Evolutionary conservation across 2,797 vertebrate species (phyloP).

Genomic region (Aldrovandia affinis): DNA sequence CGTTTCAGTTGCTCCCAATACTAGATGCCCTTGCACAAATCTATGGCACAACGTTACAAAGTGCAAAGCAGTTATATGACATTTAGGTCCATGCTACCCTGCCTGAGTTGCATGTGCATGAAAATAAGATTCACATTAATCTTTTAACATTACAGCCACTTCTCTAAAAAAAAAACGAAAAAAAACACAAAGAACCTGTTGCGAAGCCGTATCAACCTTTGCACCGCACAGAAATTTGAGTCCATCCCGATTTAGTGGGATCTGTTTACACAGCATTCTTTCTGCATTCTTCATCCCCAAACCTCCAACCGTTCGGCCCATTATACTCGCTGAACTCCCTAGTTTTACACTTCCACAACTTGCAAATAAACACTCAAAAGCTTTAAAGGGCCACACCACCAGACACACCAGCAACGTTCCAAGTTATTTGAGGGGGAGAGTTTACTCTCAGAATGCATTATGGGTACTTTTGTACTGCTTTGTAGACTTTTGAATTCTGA

Average conservation of each 20-base stretch:
- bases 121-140: neutral
- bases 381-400: neutral
- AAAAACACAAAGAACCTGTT: neutral
- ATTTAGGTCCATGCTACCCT: neutral
- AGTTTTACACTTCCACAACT: neutral
- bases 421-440: neutral
- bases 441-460: too few relatives aligned
- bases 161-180: neutral
- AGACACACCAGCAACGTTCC: neutral
- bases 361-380: neutral
- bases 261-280: slow-evolving; percentile 14
- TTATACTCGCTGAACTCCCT: neutral
- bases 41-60: neutral
- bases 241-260: neutral
- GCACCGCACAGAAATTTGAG: neutral
- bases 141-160: neutral
- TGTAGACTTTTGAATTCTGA: too few relatives aligned
- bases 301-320: neutral
- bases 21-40: neutral
- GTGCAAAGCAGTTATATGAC: neutral
- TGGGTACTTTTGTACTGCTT: too few relatives aligned
- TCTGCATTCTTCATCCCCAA: neutral
- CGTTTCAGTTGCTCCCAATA: neutral
- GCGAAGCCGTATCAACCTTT: neutral
- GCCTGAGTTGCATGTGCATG: neutral